Evolutionary conservation across 2,888 invertebrate species (phyloP).

Genomic region (Trachelus troglodyta): DNA sequence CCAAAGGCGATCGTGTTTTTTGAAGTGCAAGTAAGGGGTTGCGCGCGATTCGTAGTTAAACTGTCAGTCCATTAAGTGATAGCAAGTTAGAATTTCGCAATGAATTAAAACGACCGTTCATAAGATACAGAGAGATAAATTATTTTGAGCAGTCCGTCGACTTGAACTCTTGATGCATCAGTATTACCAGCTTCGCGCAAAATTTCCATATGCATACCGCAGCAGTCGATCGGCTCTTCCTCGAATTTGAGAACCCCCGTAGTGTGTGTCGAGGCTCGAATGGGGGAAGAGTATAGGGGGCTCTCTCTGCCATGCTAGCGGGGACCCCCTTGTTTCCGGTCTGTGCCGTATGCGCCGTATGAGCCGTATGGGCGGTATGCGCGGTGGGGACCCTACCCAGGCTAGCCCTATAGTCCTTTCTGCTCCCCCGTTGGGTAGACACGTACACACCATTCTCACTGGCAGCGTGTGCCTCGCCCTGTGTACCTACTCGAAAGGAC

Average conservation of each 20-base stretch:
- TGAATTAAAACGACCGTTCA: too few species aligned
- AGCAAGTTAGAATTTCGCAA: too few species aligned
- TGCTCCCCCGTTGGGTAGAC: constrained; percentile 10
- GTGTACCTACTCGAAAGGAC: not conserved
- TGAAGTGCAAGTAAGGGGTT: too few species aligned
- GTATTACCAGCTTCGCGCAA: too few species aligned
- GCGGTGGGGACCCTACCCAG: constrained; percentile 42
- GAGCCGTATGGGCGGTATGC: constrained; percentile 38
- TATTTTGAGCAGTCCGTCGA: too few species aligned
- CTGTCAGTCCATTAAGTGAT: too few species aligned
- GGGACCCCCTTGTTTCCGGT: constrained; percentile 54
- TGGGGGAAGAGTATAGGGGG: constrained; percentile 32
- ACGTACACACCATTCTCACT: not conserved
- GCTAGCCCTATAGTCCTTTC: constrained; percentile 28
- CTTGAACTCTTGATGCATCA: too few species aligned
- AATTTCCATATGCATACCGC: too few species aligned
- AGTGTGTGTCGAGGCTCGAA: constrained; percentile 32
- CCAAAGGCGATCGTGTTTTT: too few species aligned
- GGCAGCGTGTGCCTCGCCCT: not conserved
- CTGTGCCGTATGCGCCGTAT: constrained; percentile 41
- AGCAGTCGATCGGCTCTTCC: too few species aligned
- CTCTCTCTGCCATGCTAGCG: constrained; percentile 34
- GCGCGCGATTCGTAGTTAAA: too few species aligned
- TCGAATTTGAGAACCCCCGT: constrained; percentile 32
- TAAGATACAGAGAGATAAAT: too few species aligned